phyloP scores from a whole-genome alignment of 2,797 vertebrate genomes.

The Columba guinea region DNA sequence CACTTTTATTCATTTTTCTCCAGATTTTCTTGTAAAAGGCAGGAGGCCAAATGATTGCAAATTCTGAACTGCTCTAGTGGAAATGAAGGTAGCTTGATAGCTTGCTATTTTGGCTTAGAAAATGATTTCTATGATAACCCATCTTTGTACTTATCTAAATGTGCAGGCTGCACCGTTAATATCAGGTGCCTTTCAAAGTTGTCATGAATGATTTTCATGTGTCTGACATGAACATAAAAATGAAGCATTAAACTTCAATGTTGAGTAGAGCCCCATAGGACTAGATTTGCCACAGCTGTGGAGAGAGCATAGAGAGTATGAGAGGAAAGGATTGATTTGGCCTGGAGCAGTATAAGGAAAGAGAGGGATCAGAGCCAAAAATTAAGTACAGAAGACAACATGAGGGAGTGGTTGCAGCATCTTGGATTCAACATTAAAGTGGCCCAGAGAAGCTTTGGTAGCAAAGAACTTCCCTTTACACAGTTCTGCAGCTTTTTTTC shows the following conservation, averaged over 20 bases:
- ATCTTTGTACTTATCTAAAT: not conserved
- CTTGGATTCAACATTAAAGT: not conserved
- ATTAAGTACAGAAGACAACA: not conserved
- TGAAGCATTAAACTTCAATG: not conserved
- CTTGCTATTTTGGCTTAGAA: not conserved
- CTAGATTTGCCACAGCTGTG: not conserved
- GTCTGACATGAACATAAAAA: not conserved
- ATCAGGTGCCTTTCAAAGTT: not conserved
- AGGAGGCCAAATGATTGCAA: not conserved
- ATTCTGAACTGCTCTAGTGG: not conserved
- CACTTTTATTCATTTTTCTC: not conserved
- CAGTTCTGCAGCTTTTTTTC: not conserved
- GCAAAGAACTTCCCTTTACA: not conserved
- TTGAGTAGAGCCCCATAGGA: not conserved
- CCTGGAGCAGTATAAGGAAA: not conserved
- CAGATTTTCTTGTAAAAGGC: not conserved
- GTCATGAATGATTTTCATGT: not conserved
- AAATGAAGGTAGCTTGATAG: not conserved
- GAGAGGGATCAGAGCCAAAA: not conserved
- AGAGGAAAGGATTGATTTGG: not conserved
- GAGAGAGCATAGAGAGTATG: rapidly evolving
- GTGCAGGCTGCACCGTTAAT: not conserved
- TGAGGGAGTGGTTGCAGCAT: not conserved
- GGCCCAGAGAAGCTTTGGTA: not conserved
- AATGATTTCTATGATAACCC: not conserved